Base-by-base conservation (phyloP, 2,113 vertebrate species). In the Microtus oregoni region DNA sequence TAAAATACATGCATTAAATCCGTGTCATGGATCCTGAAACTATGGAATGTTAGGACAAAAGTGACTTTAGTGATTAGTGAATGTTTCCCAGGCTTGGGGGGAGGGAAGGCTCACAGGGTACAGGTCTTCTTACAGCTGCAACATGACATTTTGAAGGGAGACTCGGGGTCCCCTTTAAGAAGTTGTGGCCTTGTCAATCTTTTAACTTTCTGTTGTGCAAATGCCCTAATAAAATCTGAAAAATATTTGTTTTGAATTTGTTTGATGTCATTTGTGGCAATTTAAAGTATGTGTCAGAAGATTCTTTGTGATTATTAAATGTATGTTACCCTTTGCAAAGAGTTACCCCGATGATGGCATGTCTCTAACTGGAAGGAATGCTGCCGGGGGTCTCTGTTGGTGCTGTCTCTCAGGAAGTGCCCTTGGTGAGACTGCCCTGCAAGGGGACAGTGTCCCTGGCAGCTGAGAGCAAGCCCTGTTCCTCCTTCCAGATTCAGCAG, bases 151-250 rank as follows among this genome's bases (percentile, higher is more conserved):
- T 20, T 52, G 17, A 68, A 55, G 44, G 17, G 30, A 67, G 11
- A 28, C 19, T 11, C 7, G 0, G 28, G 17, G 44, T 47, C 17
- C 11, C 90, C 63, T 89, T 87, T 32, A 82, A 11, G 35, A 73
- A 93, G 44, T n/a, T 19, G 24, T 41, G 47, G n/a, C n/a, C 58
- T 55, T 93, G 52, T 44, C 2, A 1, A 50, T 17, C 67, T 70
- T 73, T 70, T 75, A 26, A 22, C 44, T 93, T 90, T 91, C n/a
- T 97, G 47, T 94, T 89, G 52, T 4, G 10, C 30, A 55, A 1
- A 22, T 91, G 12, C 75, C 41, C 73, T 96, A 97, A 98, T 96
- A 98, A 98, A 97, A 55, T 92, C 52, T 7, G 13, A 78, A 87
- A 95, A 20, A 30, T 47, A 67, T 38, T 35, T 55, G 52, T 68